phyloP scores from a whole-genome alignment of 2,113 vertebrate genomes.

The Neofelis nebulosa region DNA sequence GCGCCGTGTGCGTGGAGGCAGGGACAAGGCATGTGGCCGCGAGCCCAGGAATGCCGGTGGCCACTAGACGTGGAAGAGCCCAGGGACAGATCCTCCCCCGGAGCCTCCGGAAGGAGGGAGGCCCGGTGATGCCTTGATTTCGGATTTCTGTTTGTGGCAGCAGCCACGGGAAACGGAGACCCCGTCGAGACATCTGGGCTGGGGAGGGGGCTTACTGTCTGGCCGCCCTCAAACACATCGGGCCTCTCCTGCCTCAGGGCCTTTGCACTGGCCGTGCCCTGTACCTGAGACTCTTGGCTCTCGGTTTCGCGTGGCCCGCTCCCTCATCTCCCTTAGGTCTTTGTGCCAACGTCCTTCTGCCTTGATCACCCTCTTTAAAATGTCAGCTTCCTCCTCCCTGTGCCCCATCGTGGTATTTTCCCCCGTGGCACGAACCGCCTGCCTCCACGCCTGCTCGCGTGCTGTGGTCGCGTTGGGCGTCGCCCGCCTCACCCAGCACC shows the following conservation, averaged over 20 bases:
- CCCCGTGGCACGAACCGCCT: fast-evolving
- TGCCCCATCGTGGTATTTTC: not conserved
- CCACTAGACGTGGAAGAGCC: fast-evolving
- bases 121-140: not conserved
- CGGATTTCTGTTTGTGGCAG: fast-evolving
- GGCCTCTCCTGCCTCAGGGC: fast-evolving
- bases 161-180: not conserved
- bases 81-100: fast-evolving
- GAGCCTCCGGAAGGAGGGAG: fast-evolving
- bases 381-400: not conserved
- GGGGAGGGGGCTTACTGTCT: fast-evolving
- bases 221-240: fast-evolving
- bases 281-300: not conserved
- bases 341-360: fast-evolving
- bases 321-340: not conserved
- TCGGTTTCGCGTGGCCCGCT: not conserved
- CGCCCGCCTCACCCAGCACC: fast-evolving
- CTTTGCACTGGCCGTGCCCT: not conserved
- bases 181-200: fast-evolving
- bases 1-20: fast-evolving
- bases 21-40: not conserved
- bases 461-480: fast-evolving
- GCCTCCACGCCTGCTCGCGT: fast-evolving
- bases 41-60: fast-evolving
- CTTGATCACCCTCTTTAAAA: fast-evolving